Percentiles rank a stretch among this genome's conserved stretches.
Evolutionary conservation across 2,797 vertebrate genomes (phyloP).

Genomic region (Sebastes taczanowskii): DNA sequence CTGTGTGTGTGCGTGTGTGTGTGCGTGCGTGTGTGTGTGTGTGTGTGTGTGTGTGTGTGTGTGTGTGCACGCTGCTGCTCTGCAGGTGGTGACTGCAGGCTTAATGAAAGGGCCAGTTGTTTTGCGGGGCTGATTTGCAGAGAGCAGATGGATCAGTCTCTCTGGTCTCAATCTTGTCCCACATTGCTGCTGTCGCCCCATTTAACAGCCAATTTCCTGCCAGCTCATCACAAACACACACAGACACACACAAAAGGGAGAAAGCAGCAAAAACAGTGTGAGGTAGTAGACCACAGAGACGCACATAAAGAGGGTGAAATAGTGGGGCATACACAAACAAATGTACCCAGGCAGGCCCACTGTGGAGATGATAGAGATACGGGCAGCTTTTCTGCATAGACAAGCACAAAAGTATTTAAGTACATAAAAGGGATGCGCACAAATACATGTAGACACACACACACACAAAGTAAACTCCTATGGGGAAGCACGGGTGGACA

Average conservation of each 20-base stretch:
- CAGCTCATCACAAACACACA: conserved; percentile 66
- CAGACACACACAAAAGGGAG: conserved; percentile 15
- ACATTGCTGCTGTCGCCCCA: conserved; percentile 72
- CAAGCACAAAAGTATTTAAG: conserved; percentile 29
- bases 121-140: conserved; percentile 62
- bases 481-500: conserved; percentile 58
- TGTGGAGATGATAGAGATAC: not conserved
- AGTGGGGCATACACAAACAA: conserved; percentile 24
- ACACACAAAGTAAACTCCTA: conserved; percentile 46
- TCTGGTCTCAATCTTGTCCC: conserved; percentile 75
- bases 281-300: conserved; percentile 32
- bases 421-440: conserved; percentile 34
- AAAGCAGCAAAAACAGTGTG: conserved; percentile 37
- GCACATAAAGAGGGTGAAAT: conserved; percentile 22
- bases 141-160: conserved; percentile 76
- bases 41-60: not conserved
- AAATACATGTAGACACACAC: conserved; percentile 3
- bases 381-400: conserved; percentile 22
- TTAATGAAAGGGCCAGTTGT: conserved; percentile 78
- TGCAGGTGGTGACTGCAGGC: conserved; percentile 56
- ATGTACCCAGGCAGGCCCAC: not conserved
- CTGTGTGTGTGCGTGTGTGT: conserved; percentile 6
- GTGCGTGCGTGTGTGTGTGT: not conserved
- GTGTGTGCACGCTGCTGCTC: not conserved
- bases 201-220: conserved; percentile 79